A percentile compares a stretch with the other conserved stretches of the same genome.
Evolutionary conservation across 2,113 vertebrate species (phyloP).

Genomic region (Indicator maculatus): DNA sequence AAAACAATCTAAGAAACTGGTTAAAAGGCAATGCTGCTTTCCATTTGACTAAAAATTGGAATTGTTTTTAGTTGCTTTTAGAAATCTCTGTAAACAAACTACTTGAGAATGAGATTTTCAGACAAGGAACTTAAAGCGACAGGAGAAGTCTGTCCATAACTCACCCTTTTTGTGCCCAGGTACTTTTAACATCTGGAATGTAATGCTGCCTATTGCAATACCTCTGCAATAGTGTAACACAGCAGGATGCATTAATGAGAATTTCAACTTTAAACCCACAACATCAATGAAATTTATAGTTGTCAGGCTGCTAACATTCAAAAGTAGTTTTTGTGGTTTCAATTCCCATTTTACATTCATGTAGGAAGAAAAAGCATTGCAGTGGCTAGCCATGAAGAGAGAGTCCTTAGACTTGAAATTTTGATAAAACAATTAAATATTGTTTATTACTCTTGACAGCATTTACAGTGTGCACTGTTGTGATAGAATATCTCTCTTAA

Average conservation of each 20-base stretch:
- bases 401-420: not conserved
- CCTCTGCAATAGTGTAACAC: slow-evolving; percentile 58
- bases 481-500: not conserved
- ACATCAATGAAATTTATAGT: slow-evolving; percentile 62
- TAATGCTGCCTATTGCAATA: slow-evolving; percentile 52
- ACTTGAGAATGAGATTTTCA: slow-evolving; percentile 14
- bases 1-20: not conserved
- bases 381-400: not conserved
- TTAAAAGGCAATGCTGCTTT: not conserved
- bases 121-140: not conserved
- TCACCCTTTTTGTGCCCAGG: not conserved
- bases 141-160: not conserved
- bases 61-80: not conserved
- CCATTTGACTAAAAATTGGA: not conserved
- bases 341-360: slow-evolving; percentile 20
- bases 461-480: not conserved
- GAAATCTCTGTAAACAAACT: not conserved
- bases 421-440: slow-evolving; percentile 1
- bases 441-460: not conserved
- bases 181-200: slow-evolving; percentile 65
- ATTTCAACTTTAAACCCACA: slow-evolving; percentile 59
- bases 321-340: slow-evolving; percentile 45
- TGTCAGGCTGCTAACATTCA: slow-evolving; percentile 44
- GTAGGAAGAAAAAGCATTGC: slow-evolving; percentile 24
- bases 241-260: slow-evolving; percentile 69